phyloP scores from a whole-genome alignment of 2,888 invertebrate genomes.

The Melanophora roralis region DNA sequence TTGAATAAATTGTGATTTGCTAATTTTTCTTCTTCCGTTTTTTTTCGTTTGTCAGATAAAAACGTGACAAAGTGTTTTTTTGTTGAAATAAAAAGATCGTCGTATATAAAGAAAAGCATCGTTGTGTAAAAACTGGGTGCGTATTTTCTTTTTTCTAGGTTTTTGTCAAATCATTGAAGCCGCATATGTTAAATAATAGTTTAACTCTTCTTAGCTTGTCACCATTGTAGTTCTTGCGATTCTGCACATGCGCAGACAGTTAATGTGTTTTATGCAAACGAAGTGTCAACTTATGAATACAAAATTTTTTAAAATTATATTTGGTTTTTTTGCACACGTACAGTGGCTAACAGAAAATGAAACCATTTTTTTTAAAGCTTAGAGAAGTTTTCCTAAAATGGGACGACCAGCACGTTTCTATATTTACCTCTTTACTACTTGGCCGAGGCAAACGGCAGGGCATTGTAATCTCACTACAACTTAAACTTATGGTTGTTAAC shows the following conservation, averaged over 20 bases:
- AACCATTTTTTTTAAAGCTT: too few species aligned
- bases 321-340: neutral
- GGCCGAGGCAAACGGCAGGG: too few species aligned
- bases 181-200: slow-evolving; percentile 53
- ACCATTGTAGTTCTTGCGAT: slow-evolving; percentile 36
- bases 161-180: slow-evolving; percentile 60
- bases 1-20: slow-evolving; percentile 3
- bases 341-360: too few species aligned
- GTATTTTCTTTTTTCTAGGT: slow-evolving; percentile 36
- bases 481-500: too few species aligned
- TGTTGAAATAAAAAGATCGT: neutral
- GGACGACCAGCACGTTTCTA: too few species aligned
- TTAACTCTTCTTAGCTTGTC: slow-evolving; percentile 32
- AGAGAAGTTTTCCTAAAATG: too few species aligned
- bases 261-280: slow-evolving; percentile 62
- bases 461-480: too few species aligned
- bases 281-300: slow-evolving; percentile 62
- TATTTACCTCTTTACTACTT: too few species aligned
- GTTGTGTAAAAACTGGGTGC: slow-evolving; percentile 45
- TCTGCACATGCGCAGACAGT: slow-evolving; percentile 62
- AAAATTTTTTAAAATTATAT: slow-evolving; percentile 44
- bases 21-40: neutral
- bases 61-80: slow-evolving; percentile 58
- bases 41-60: slow-evolving; percentile 18
- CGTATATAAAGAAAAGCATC: slow-evolving; percentile 20